Conservation (phyloP, 2,888 invertebrate species). For the Trachelus troglodyta region DNA sequence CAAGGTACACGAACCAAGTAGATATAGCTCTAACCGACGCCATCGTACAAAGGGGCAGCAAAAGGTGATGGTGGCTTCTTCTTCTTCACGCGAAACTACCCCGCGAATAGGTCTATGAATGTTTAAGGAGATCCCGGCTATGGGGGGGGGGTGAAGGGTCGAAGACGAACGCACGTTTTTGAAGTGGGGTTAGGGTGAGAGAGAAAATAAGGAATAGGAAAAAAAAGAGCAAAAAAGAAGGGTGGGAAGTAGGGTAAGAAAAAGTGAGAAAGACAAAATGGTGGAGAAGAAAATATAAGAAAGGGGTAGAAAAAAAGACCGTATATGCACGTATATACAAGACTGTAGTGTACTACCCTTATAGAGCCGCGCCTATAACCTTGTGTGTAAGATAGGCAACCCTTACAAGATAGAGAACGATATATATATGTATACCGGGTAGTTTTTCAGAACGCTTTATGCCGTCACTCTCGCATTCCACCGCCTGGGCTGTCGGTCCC, state of each 20-base stretch:
- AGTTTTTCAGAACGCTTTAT: conserved; percentile 8
- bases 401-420: neutral
- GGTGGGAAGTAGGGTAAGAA: neutral
- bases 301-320: neutral
- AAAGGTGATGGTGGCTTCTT: neutral
- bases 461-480: neutral
- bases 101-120: conserved; percentile 9
- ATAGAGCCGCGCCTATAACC: neutral
- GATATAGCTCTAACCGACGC: neutral
- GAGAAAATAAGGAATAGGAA: neutral
- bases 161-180: neutral
- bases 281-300: neutral
- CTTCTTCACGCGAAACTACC: conserved; percentile 1
- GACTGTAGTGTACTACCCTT: neutral
- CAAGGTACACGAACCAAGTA: neutral
- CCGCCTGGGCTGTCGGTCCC: neutral
- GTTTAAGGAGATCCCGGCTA: neutral
- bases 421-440: neutral
- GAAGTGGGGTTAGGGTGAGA: neutral
- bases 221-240: neutral
- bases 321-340: neutral
- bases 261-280: neutral
- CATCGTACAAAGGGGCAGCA: neutral
- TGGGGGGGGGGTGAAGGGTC: neutral
- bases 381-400: neutral